Conservation (phyloP, 2,113 vertebrate genomes). For the Mirounga angustirostris region DNA sequence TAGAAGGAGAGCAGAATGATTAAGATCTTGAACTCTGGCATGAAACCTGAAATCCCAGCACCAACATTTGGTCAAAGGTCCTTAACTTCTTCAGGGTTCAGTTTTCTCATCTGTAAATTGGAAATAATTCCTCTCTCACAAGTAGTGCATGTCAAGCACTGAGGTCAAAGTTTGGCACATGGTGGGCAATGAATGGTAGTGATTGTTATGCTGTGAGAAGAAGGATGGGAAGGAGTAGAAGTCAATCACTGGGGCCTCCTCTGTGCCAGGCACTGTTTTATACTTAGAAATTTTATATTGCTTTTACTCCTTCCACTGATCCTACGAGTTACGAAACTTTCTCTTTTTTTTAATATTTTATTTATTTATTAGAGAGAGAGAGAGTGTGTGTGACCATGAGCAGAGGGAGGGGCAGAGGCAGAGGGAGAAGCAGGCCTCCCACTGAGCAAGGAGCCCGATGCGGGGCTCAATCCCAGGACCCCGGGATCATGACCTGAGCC, state of each 20-base stretch:
- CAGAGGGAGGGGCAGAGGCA: too few species aligned
- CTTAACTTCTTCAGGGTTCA: background rate
- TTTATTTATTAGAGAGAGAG: background rate
- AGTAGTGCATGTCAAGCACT: background rate
- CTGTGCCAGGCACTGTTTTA: background rate
- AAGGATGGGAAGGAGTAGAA: background rate
- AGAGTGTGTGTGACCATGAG: too few species aligned
- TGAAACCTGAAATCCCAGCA: background rate
- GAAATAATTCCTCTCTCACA: background rate
- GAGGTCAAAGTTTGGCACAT: background rate
- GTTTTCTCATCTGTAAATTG: conserved; percentile 17
- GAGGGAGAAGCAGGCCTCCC: background rate
- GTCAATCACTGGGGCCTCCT: background rate
- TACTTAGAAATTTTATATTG: background rate
- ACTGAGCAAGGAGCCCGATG: background rate
- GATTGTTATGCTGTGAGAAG: background rate
- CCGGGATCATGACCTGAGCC: background rate
- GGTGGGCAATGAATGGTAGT: background rate
- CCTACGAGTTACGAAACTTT: background rate
- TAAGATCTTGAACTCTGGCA: background rate
- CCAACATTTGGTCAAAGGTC: background rate
- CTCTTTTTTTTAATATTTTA: background rate
- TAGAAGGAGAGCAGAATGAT: background rate
- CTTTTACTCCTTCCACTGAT: background rate
- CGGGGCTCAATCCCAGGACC: background rate